Evolutionary conservation across 2,113 vertebrate genomes (phyloP), one percentile per base, ranked within the genome.

Genomic region (Corapipo altera): DNA sequence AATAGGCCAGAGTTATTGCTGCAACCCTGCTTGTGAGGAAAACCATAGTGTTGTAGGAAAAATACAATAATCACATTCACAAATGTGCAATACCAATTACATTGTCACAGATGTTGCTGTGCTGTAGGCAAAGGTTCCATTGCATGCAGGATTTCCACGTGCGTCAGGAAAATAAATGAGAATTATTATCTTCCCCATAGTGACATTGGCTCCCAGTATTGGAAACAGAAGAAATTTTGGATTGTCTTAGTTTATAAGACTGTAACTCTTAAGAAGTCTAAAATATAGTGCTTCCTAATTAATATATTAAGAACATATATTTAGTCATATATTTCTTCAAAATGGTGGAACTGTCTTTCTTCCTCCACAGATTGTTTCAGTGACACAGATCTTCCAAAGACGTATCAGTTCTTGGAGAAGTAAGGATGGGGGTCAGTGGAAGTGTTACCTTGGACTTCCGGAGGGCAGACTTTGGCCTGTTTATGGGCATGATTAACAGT

Each of bases 1-100:
- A 84, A 22, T 21, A 58, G 57, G 33, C 35, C 55, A 66, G 64
- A 90, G 23, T 61, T 90, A 59, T 22, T 43, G 30, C 73, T 67
- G 39, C 43, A 87, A 58, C 15, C 2, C 10, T 78, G 74, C 85
- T 66, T 22, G 13, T 48, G 41, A 48, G 26, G n/a, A 73, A 88
- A 92, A 66, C 4, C 0, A 1, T 32, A 48, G 20, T 0, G 0
- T 6, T 19, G 8, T 69, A 88, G n/a, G n/a, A 64, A 82, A 83
- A 79, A 83, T 28, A 83, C 16, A 74, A 21, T 23, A 27, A 81
- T 32, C 30, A 46, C 21, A 73, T 73, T 78, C 35, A 87, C 52
- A 71, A 62, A 70, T 0, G 0, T 33, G 37, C 26, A 80, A 49
- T 21, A 62, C 20, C 13, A 66, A 70, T 37, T 33, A 71, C 57